Base-by-base conservation (phyloP, 1,140 invertebrate species). In the Zaprionus gabonicus region DNA sequence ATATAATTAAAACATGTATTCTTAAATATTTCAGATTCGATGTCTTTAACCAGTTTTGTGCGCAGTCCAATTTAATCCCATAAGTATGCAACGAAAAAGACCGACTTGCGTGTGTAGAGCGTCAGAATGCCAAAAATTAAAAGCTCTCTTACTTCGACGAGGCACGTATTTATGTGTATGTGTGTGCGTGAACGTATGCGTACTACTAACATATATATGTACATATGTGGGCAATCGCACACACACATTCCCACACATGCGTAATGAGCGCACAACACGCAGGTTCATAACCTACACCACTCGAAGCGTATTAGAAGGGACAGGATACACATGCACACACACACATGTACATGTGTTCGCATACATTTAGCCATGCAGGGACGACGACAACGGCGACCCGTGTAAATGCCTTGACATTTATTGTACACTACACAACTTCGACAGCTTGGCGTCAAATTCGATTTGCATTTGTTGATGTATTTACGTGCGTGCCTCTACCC, bases 271-370 rank as follows among this genome's bases (percentile, higher is more conserved):
- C 71, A 76, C 31, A 90, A 62, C 81, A 85, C 86, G 76, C 81
- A 92, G 86, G 91, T 92, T 91, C 91, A 92, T 91, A 92, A 92
- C 91, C 91, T 91, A 83, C 83, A 88, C 85, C 83, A 91, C 83
- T 91, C 69, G 74, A 91, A 87, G 65, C 74, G 80, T 79, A 82
- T 88, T 88, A 85, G 85, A 84, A 69, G 81, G 70, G 78, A 84
- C 76, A 85, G 68, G 56, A 71, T 71, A 70, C 63, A 63, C 41
- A 63, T 41, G 44, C 56, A 71, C 13, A 15, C 5, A 23, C 51
- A 55, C 17, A 3, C 28, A 17, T 20, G 25, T 51, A 25, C 34
- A 46, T 46, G 78, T 57, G 31, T 36, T n/a, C 17, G 31, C 56
- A 58, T 56, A 27, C 13, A 17, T 53, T 67, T 70, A 67, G 38